These are phyloP conservation scores for Piscicola geometra DNA, from an alignment of 2,888 invertebrate genomes.

Conservation along the genomic window DNA sequence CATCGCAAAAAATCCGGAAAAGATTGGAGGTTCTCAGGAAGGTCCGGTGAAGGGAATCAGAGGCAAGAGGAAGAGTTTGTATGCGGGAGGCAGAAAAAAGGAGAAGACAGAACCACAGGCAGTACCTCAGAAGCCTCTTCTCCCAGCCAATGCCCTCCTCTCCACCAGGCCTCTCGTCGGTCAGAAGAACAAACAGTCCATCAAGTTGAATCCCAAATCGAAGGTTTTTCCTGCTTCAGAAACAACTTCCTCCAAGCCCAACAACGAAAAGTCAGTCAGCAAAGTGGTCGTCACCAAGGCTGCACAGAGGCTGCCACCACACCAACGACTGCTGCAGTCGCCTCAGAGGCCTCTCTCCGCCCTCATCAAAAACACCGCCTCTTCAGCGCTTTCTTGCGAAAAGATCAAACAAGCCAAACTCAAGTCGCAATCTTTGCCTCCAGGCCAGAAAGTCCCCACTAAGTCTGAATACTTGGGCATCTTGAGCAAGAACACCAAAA, in stretches of 20 bases:
- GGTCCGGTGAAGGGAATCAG: constrained; percentile 28
- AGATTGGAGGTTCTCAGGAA: not conserved
- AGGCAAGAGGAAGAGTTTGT: constrained; percentile 36
- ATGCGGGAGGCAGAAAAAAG: constrained; percentile 7
- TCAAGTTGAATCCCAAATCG: not conserved
- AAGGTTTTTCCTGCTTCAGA: not conserved
- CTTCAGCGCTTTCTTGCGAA: constrained; percentile 5
- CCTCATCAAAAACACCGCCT: constrained; percentile 16
- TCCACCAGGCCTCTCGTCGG: not conserved
- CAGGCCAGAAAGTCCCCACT: constrained; percentile 26
- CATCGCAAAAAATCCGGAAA: not conserved
- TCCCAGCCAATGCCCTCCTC: not conserved
- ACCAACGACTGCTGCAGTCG: not conserved
- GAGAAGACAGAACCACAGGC: not conserved
- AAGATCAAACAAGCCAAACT: constrained; percentile 28
- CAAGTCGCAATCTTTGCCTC: constrained; percentile 26
- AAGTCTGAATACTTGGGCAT: not conserved
- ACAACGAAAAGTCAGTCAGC: not conserved
- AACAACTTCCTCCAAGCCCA: not conserved
- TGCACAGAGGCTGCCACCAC: not conserved
- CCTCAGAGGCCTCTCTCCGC: constrained; percentile 26
- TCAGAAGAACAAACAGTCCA: not conserved
- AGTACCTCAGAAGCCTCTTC: not conserved
- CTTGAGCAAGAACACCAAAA: not conserved
- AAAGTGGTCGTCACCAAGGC: not conserved